A percentile compares a stretch with the other conserved stretches of the same genome.
phyloP scores from a whole-genome alignment of 2,888 invertebrate genomes.

The Notodromas monacha region DNA sequence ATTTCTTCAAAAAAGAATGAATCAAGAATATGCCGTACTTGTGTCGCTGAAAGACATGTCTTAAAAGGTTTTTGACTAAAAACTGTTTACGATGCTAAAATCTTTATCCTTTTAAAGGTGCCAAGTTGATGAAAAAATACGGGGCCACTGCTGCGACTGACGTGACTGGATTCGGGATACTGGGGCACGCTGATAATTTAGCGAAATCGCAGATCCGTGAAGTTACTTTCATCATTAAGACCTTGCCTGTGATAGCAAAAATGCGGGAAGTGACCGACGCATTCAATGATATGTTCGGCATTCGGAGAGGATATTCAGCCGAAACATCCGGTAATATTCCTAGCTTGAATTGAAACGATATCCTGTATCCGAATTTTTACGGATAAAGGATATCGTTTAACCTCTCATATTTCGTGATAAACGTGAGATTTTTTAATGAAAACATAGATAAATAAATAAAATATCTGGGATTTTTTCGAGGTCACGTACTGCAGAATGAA shows the following conservation, averaged over 20 bases:
- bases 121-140: slow-evolving; percentile 56
- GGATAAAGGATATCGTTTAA: too few species aligned
- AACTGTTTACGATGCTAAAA: background rate
- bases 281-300: slow-evolving; percentile 49
- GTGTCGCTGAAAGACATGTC: slow-evolving; percentile 7
- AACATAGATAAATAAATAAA: too few species aligned
- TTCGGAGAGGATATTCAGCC: slow-evolving; percentile 45
- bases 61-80: slow-evolving; percentile 9
- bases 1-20: slow-evolving; percentile 1
- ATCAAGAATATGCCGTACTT: background rate
- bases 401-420: too few species aligned
- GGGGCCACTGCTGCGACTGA: slow-evolving; percentile 66
- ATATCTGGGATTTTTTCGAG: too few species aligned
- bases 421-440: too few species aligned
- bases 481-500: too few species aligned
- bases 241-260: slow-evolving; percentile 51
- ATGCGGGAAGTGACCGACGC: slow-evolving; percentile 55
- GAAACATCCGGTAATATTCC: too few species aligned
- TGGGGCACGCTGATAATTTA: slow-evolving; percentile 50
- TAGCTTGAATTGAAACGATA: too few species aligned
- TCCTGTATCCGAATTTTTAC: too few species aligned
- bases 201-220: slow-evolving; percentile 49
- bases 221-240: slow-evolving; percentile 59
- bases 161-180: slow-evolving; percentile 46
- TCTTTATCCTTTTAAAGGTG: slow-evolving; percentile 16